Conservation (phyloP, 37 sponge, comb jelly and placozoan species). For the Aphrocallistes beatrix region DNA sequence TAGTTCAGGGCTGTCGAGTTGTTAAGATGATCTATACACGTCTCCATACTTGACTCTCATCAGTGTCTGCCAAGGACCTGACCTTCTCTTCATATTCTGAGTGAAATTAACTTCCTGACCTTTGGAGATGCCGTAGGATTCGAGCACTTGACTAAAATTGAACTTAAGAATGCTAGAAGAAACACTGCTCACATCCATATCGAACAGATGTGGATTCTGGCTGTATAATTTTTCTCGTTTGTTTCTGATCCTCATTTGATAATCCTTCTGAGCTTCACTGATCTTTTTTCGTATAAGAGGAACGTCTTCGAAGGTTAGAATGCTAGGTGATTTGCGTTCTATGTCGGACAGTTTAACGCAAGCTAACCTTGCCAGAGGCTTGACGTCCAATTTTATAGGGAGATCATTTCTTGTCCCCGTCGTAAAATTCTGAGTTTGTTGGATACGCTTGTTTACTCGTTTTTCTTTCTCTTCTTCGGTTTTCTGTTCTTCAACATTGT, state of each 20-base stretch:
- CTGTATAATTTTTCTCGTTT: background rate
- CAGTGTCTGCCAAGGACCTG: background rate
- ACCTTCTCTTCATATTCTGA: background rate
- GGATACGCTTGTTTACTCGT: background rate
- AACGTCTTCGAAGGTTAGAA: background rate
- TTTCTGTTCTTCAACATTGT: background rate
- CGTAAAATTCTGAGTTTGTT: background rate
- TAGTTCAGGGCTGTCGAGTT: too few relatives aligned
- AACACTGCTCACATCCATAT: background rate
- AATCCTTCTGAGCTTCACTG: background rate
- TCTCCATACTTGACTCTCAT: conserved; percentile 5
- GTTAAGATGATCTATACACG: background rate
- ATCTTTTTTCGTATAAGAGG: background rate
- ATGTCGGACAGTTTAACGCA: background rate
- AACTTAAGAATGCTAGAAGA: background rate
- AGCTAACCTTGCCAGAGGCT: conserved; percentile 1
- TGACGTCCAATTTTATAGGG: background rate
- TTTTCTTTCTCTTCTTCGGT: background rate
- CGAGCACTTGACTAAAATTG: background rate
- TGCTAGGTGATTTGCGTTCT: background rate
- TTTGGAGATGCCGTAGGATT: background rate
- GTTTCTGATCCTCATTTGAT: background rate
- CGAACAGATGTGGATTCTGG: background rate
- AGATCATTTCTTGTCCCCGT: background rate
- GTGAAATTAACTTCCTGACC: background rate